A percentile compares a stretch with the other conserved stretches of the same genome.
Conservation (phyloP, 2,797 vertebrate genomes). For the Eulemur rubriventer region DNA sequence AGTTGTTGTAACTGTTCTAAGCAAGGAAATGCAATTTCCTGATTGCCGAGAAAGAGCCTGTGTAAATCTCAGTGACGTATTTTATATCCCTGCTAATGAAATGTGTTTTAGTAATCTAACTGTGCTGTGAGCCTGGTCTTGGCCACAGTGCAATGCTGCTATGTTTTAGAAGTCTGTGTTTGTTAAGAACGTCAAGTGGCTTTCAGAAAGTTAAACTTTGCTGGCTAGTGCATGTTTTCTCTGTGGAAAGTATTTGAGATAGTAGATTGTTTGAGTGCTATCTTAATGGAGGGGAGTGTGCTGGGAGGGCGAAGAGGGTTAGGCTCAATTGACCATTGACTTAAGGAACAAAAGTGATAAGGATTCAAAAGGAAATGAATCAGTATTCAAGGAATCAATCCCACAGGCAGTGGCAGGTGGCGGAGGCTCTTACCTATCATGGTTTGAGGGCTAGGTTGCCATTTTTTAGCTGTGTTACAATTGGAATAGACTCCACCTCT, state of each 20-base stretch:
- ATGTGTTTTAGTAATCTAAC: slow-evolving; percentile 39
- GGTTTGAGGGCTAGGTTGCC: neutral
- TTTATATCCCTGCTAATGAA: slow-evolving; percentile 47
- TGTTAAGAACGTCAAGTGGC: neutral
- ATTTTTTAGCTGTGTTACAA: neutral
- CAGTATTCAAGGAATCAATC: neutral
- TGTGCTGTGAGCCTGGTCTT: neutral
- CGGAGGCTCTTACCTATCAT: accelerated
- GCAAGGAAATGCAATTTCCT: slow-evolving; percentile 59
- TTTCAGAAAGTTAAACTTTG: slow-evolving; percentile 47
- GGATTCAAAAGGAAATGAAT: neutral
- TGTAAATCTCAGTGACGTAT: slow-evolving; percentile 31
- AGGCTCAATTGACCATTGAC: neutral
- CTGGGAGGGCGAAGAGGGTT: neutral
- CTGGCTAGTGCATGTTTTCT: neutral
- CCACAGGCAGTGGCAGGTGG: neutral
- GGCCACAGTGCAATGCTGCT: neutral
- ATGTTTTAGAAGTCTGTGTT: neutral
- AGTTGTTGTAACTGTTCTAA: slow-evolving; percentile 53
- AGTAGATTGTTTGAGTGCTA: neutral
- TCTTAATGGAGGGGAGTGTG: neutral
- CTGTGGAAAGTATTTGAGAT: neutral
- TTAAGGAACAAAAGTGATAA: neutral
- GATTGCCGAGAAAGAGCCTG: slow-evolving; percentile 1
- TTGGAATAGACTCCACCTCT: neutral